Base-by-base conservation (phyloP, 2,888 invertebrate genomes). In the Lasioglossum morio region DNA sequence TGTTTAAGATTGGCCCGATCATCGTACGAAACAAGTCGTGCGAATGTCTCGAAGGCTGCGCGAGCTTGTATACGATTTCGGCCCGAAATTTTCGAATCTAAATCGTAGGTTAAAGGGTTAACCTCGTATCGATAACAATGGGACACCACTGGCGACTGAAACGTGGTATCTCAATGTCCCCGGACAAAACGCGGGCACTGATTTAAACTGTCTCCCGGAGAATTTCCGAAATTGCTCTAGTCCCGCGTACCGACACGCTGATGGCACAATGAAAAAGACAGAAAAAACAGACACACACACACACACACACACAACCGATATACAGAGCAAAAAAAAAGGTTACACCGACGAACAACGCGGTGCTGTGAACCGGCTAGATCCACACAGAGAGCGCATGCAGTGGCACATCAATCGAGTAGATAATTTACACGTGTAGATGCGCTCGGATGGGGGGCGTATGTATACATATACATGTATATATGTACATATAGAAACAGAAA, bases 371-470 rank as follows among this genome's bases (percentile, higher is more conserved):
- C 63, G 63, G 30, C 30, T 63, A 63, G 63, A 30, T 30, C 7
- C 63, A 63, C 63, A 19, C 30, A 16, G 23, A 4, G 48, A 60
- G 40, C 73, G 72, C 88, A 85, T 88, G 88, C 88, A 88, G 57
- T 79, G 87, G 81, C 74, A 70, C 69, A 76, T 81, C 86, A 77
- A 70, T 70, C 37, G 23, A 40, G 40, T 37, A 30, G 66, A 23
- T 69, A 37, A 70, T 40, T 40, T 40, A 70, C 70, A 70, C 40
- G 37, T 69, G 34, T 69, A 69, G 34, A 69, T 69, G 34, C 66
- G 34, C 66, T 34, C 34, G 30, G 63, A 30, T 16, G 63, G 63
- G 30, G 5, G 30, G 66, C 12, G 63, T 75, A 70, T 79, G 66
- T 46, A 48, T 48, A 66, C 23, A 48, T 27, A 63, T 74, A 46